Conservation (phyloP, 1,140 invertebrate species). For the Ips nitidus region DNA sequence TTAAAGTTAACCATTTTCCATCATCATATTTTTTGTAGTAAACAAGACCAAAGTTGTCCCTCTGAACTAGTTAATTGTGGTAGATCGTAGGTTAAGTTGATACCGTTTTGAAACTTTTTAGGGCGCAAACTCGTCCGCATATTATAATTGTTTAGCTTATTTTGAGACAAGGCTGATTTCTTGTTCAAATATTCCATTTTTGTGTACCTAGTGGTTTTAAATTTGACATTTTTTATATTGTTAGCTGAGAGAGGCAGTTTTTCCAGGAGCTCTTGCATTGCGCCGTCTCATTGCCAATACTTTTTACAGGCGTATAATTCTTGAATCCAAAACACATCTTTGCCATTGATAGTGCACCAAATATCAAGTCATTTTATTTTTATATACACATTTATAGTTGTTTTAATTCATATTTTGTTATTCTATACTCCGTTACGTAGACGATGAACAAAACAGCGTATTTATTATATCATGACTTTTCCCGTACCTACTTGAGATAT, state of each 20-base stretch:
- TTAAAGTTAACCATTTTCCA: too few relatives aligned
- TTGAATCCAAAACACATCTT: constrained; percentile 7
- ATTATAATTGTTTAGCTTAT: constrained; percentile 28
- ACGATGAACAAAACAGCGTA: not conserved
- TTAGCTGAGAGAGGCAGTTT: constrained; percentile 10
- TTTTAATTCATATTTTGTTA: not conserved
- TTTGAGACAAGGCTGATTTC: constrained; percentile 43
- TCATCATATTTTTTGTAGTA: too few relatives aligned
- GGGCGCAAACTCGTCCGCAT: too few relatives aligned
- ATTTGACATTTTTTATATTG: constrained; percentile 26
- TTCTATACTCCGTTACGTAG: too few relatives aligned
- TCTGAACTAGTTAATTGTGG: too few relatives aligned
- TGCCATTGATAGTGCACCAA: constrained; percentile 34
- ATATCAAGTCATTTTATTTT: constrained; percentile 16
- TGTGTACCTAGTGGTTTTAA: constrained; percentile 14
- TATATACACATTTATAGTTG: constrained; percentile 4
- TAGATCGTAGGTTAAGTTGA: too few relatives aligned
- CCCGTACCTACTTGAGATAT: too few relatives aligned
- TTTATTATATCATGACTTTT: not conserved
- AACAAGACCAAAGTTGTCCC: too few relatives aligned
- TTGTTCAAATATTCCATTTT: constrained; percentile 33
- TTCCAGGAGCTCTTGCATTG: too few relatives aligned
- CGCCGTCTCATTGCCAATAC: constrained; percentile 9
- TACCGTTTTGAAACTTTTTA: constrained; percentile 11
- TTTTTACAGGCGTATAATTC: constrained; percentile 13